Base-by-base conservation (phyloP, 2,888 invertebrate species). In the Norana najaformis region DNA sequence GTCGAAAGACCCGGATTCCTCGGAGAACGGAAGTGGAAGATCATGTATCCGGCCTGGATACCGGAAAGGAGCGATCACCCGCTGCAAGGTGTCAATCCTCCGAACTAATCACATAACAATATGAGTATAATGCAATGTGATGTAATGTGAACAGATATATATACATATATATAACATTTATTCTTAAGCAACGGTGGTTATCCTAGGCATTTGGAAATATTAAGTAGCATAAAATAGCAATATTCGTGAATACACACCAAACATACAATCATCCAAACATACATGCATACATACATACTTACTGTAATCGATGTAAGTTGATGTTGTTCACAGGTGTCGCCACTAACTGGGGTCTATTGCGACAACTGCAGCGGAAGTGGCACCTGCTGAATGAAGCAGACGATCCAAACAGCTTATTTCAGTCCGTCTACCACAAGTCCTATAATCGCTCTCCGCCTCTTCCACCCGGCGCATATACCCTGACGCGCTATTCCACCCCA, bases 401-500 rank as follows among this genome's bases (percentile, higher is more conserved):
- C 2, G 83, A 83, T 23, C 83, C 83, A 18, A 4, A 89, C 83
- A 47, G 23, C 47, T 23, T 23, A 47, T 83, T 82, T 13, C 23
- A 36, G 38, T 35, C 89, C 35, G 36, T 37, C 89, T 89, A 89
- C 38, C 30, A 37, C 83, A 69, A 30, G 89, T 69, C 89, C 13
- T 89, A 89, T 34, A 83, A 83, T n/a, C 36, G 37, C 20, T 11
- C 16, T 34, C 83, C 37, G 36, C 34, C 83, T 83, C 83, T 83
- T 34, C 34, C 69, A 3, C 89, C 89, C 69, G 37, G 36, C 30
- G 89, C 89, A 53, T 82, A 89, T 83, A 38, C 36, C 37, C 89
- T 89, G n/a, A 89, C 89, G n/a, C 89, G 89, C 69, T 89, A 89
- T 69, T 69, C 89, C 89, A 89, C 89, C 37, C 89, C 89, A 35